A percentile compares a stretch with the other conserved stretches of the same genome.
Conservation (phyloP, 2,113 vertebrate genomes). For the Lagopus leucura region DNA sequence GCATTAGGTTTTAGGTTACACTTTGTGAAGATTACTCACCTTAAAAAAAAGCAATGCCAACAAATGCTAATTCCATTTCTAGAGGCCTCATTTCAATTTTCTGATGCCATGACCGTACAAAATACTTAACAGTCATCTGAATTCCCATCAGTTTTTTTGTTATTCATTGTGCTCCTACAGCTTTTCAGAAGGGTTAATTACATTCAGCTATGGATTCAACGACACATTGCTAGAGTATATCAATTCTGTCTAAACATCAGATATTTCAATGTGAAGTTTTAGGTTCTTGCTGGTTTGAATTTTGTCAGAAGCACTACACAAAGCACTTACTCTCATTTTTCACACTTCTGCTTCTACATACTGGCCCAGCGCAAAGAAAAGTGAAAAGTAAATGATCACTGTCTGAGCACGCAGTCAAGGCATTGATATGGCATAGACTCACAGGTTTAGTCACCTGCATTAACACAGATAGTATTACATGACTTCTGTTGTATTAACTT, state of each 20-base stretch:
- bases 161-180: not conserved
- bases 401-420: not conserved
- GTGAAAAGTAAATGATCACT: not conserved
- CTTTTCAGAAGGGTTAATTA: not conserved
- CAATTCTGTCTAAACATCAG: not conserved
- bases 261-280: not conserved
- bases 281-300: not conserved
- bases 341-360: not conserved
- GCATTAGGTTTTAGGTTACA: not conserved
- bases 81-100: not conserved
- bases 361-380: not conserved
- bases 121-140: not conserved
- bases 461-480: not conserved
- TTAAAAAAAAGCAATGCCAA: not conserved
- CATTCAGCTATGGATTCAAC: not conserved
- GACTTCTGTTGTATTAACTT: not conserved
- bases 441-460: not conserved
- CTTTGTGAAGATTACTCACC: not conserved
- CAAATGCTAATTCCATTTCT: conserved; percentile 11
- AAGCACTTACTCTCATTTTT: not conserved
- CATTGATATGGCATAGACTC: not conserved
- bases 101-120: not conserved
- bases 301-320: not conserved
- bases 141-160: not conserved
- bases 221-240: not conserved